phyloP scores from a whole-genome alignment of 2,888 invertebrate species.

The Esperia sulphurella region DNA sequence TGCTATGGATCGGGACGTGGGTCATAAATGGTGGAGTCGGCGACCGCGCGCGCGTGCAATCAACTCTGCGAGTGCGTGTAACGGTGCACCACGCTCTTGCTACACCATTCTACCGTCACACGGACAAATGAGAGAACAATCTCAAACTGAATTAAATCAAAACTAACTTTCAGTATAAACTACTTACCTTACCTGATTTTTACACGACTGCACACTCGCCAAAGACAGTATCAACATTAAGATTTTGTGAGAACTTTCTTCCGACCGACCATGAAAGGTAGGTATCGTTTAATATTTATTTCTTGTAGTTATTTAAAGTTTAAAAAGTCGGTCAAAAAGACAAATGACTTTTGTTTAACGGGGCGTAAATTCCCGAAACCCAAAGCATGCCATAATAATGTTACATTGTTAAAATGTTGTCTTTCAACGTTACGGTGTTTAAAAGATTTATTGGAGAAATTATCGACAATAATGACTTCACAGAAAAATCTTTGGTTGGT shows the following conservation, averaged over 20 bases:
- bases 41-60: slow-evolving; percentile 72
- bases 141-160: background rate
- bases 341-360: background rate
- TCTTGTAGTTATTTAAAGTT: no score
- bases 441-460: slow-evolving; percentile 34
- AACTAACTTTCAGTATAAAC: background rate
- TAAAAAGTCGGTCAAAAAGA: background rate
- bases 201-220: no score
- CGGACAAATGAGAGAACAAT: slow-evolving; percentile 16
- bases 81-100: slow-evolving; percentile 57
- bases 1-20: slow-evolving; percentile 27
- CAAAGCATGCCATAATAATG: background rate
- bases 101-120: slow-evolving; percentile 38
- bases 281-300: no score
- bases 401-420: slow-evolving; percentile 1
- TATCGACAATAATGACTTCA: slow-evolving; percentile 31
- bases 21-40: slow-evolving; percentile 58
- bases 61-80: slow-evolving; percentile 68
- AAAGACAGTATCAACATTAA: no score
- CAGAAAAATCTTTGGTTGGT: slow-evolving; percentile 2
- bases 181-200: background rate
- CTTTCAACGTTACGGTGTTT: no score
- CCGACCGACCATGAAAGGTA: no score
- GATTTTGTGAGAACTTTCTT: no score
- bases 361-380: background rate